A percentile compares a stretch with the other conserved stretches of the same genome.
These are phyloP conservation scores for Aricia artaxerxes DNA, from an alignment of 2,888 invertebrate genomes.

Conservation along the genomic window DNA sequence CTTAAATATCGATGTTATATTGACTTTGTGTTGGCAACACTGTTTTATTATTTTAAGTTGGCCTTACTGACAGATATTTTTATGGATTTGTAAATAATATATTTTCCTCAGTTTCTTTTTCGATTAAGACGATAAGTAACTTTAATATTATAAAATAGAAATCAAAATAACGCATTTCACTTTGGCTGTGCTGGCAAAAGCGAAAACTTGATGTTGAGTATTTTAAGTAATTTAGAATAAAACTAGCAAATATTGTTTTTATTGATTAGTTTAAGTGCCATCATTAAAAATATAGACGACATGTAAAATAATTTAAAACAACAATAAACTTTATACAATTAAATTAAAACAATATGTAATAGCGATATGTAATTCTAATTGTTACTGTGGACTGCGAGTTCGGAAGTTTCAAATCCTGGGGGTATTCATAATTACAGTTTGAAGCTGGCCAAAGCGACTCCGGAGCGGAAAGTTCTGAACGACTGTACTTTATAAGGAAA, in stretches of 20 bases:
- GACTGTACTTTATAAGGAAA: not conserved
- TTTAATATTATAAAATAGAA: too few relatives aligned
- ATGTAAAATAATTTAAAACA: not conserved
- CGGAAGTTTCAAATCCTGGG: constrained; percentile 1
- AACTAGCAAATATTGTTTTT: too few relatives aligned
- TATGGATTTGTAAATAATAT: too few relatives aligned
- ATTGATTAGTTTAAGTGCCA: too few relatives aligned
- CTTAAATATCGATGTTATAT: not conserved
- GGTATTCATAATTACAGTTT: constrained; percentile 24
- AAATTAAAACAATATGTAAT: not conserved
- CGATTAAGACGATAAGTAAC: too few relatives aligned
- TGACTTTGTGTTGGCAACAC: constrained; percentile 4
- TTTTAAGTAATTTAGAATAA: too few relatives aligned
- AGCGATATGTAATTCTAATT: constrained; percentile 18
- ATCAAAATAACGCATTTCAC: too few relatives aligned
- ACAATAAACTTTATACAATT: not conserved
- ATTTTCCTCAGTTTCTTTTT: too few relatives aligned
- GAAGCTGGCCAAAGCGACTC: constrained; percentile 16
- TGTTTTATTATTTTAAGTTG: not conserved
- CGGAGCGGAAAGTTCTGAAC: not conserved
- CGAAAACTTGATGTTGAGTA: too few relatives aligned
- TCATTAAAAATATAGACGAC: not conserved
- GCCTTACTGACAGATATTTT: not conserved
- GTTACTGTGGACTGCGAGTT: not conserved
- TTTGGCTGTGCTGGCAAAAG: too few relatives aligned